Evolutionary conservation across 1,140 invertebrate species (phyloP).

Genomic region (Pogonomyrmex barbatus): DNA sequence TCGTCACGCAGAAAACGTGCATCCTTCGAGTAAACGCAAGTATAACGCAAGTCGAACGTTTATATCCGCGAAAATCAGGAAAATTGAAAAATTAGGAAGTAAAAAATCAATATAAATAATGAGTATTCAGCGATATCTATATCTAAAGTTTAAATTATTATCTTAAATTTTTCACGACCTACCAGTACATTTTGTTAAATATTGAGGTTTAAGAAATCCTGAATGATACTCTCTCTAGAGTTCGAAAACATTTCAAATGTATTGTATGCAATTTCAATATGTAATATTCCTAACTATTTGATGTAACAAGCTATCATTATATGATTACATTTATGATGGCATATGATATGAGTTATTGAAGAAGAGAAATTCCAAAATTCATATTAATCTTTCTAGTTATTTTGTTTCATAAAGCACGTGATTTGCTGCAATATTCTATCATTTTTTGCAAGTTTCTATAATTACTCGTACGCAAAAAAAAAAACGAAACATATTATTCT

Average conservation of each 20-base stretch:
- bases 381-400: conserved; percentile 6
- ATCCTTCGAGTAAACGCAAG: conserved; percentile 18
- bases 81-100: neutral
- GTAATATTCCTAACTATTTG: neutral
- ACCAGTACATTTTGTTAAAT: neutral
- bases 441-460: neutral
- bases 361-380: neutral
- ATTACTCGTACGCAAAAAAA: neutral
- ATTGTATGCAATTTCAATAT: neutral
- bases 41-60: neutral
- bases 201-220: neutral
- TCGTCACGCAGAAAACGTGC: conserved; percentile 61
- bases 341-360: neutral
- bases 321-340: neutral
- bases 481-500: neutral
- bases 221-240: neutral
- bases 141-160: neutral
- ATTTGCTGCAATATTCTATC: neutral
- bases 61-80: neutral
- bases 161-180: neutral
- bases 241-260: neutral
- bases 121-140: neutral
- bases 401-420: neutral
- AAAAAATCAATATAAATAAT: neutral
- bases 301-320: neutral